Base-by-base conservation (phyloP, 2,888 invertebrate genomes). In the Lypha dubia region DNA sequence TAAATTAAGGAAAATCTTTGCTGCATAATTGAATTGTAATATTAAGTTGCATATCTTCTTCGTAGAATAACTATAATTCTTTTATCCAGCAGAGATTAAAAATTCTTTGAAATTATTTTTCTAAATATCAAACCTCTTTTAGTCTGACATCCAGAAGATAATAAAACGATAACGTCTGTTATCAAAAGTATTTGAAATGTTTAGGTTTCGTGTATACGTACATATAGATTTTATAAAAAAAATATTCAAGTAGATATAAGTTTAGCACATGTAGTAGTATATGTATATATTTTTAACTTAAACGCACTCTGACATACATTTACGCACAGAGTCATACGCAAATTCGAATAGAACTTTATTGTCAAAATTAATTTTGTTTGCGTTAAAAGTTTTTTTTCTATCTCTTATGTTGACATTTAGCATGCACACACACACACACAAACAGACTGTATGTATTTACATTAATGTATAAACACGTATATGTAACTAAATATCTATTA, bases 311-410 rank as follows among this genome's bases (percentile, higher is more conserved):
- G 1, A 7, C 56, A 56, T n/a, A 32, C 56, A 35, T 49, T 20
- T 32, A 0, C 17, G 15, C n/a, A 73, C 28, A 56, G 35, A 65
- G 28, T 8, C 44, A 20, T 38, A 68, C 41, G 35, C 73, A 79
- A 71, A 74, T 63, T 73, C 35, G 28, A 77, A 74, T 70, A 74
- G 68, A 81, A 77, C 63, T 84, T 84, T 84, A 77, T 84, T 84
- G 84, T 84, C 81, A 81, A 77, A 84, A 84, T 84, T 84, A 84
- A 84, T 84, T 84, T 84, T 73, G 73, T 74, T 77, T 80, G 73
- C 73, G 77, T 84, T 84, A 41, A 80, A 71, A 56, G 17, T 79
- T 71, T 35, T 67, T 44, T 62, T 73, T 38, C n/a, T 46, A 11
- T 46, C 46, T 56, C 17, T 28, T 41, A 2, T 74, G 68, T 83